These are phyloP conservation scores for Aplodontia rufa DNA, from an alignment of 2,113 vertebrate species.

Conservation along the genomic window DNA sequence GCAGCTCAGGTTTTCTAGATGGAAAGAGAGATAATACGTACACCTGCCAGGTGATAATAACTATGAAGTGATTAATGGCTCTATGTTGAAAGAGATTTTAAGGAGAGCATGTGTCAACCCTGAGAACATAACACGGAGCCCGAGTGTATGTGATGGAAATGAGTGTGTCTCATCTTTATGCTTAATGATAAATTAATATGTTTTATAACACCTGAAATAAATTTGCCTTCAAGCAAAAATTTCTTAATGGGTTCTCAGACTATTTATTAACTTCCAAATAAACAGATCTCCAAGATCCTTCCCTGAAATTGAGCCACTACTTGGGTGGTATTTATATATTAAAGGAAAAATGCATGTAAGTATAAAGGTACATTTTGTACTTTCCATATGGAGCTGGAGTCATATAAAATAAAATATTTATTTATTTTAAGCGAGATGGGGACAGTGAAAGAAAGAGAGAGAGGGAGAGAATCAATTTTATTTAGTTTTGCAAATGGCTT, in stretches of 20 bases:
- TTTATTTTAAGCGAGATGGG: no score
- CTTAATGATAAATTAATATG: background rate
- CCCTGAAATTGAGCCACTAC: background rate
- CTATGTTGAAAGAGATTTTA: background rate
- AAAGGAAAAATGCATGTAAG: background rate
- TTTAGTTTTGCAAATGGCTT: no score
- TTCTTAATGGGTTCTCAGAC: background rate
- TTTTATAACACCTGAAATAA: slow-evolving; percentile 35
- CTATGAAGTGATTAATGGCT: background rate
- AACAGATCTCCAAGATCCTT: background rate
- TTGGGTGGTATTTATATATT: background rate
- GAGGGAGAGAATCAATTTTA: no score
- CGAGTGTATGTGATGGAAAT: background rate
- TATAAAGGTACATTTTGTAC: background rate
- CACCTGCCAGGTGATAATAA: background rate
- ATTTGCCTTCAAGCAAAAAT: slow-evolving; percentile 56
- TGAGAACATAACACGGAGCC: background rate
- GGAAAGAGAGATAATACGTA: background rate
- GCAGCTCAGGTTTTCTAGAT: slow-evolving; percentile 10
- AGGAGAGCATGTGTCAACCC: background rate
- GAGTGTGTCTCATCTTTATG: background rate
- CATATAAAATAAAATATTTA: no score
- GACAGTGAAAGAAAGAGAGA: no score
- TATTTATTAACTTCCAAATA: slow-evolving; percentile 25
- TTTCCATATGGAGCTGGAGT: background rate